Conservation (phyloP, 2,797 vertebrate genomes). For the Pelochelys cantorii region DNA sequence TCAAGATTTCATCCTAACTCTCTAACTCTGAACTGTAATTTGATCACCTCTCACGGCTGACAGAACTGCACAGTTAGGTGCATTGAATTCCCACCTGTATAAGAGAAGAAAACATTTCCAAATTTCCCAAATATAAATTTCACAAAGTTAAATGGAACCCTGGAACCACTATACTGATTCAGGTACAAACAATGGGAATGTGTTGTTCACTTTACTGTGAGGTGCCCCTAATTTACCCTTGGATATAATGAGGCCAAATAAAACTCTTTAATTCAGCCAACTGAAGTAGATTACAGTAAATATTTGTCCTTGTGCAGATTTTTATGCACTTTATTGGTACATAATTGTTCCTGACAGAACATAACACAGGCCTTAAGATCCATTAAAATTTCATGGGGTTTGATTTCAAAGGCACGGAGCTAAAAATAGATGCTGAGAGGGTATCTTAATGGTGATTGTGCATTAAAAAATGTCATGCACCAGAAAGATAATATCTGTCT, state of each 20-base stretch:
- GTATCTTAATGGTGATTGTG: slow-evolving; percentile 35
- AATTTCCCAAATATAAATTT: background rate
- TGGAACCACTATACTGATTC: background rate
- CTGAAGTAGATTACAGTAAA: background rate
- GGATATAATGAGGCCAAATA: background rate
- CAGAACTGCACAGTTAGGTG: background rate
- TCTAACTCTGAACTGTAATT: background rate
- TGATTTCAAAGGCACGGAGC: slow-evolving; percentile 63
- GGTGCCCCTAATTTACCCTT: background rate
- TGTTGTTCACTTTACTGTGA: background rate
- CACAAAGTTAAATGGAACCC: background rate
- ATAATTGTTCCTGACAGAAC: slow-evolving; percentile 61
- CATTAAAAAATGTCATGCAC: slow-evolving; percentile 47
- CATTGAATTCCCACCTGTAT: background rate
- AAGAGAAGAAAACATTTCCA: background rate
- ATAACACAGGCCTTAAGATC: slow-evolving; percentile 56
- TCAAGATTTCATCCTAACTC: background rate
- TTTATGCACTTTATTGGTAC: slow-evolving; percentile 47
- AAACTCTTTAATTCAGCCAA: background rate
- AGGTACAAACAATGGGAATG: background rate
- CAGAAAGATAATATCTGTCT: slow-evolving; percentile 55
- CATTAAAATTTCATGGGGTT: slow-evolving; percentile 72
- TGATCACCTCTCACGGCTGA: background rate
- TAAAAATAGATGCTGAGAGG: slow-evolving; percentile 68
- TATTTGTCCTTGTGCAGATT: slow-evolving; percentile 48